Conservation (phyloP, 2,888 invertebrate genomes). For the Amphimallon solstitiale region DNA sequence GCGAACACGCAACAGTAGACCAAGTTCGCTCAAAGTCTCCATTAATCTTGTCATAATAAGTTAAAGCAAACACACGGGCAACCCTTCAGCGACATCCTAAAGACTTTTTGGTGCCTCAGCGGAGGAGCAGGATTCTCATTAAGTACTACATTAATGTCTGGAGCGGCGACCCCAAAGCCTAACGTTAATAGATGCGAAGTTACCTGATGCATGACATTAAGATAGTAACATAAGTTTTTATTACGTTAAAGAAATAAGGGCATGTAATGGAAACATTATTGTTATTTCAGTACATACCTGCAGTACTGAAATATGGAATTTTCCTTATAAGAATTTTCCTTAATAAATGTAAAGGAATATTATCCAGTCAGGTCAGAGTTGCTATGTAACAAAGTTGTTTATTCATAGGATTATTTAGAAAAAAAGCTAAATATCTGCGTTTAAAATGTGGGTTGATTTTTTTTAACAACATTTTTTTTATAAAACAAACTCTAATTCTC, state of each 20-base stretch:
- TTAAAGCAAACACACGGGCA: neutral
- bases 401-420: too few species aligned
- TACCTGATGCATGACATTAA: slow-evolving; percentile 4
- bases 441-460: too few species aligned
- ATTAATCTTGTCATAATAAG: slow-evolving; percentile 23
- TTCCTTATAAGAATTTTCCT: too few species aligned
- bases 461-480: too few species aligned
- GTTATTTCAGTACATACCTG: too few species aligned
- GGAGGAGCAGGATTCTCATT: slow-evolving; percentile 3
- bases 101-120: slow-evolving; percentile 1
- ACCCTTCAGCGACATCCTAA: slow-evolving; percentile 13
- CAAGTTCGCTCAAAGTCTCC: slow-evolving; percentile 20
- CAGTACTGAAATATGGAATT: too few species aligned
- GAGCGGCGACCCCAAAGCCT: slow-evolving; percentile 5
- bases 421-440: too few species aligned
- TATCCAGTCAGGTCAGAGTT: too few species aligned
- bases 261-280: too few species aligned
- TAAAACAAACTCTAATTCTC: too few species aligned
- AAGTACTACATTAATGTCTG: slow-evolving; percentile 18
- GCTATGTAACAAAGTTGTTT: too few species aligned
- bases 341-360: too few species aligned
- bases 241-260: neutral
- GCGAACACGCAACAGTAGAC: neutral
- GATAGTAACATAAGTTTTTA: neutral
- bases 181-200: neutral